Base-by-base conservation (phyloP, 1,140 invertebrate genomes). In the Thalassaphorura encarpata region DNA sequence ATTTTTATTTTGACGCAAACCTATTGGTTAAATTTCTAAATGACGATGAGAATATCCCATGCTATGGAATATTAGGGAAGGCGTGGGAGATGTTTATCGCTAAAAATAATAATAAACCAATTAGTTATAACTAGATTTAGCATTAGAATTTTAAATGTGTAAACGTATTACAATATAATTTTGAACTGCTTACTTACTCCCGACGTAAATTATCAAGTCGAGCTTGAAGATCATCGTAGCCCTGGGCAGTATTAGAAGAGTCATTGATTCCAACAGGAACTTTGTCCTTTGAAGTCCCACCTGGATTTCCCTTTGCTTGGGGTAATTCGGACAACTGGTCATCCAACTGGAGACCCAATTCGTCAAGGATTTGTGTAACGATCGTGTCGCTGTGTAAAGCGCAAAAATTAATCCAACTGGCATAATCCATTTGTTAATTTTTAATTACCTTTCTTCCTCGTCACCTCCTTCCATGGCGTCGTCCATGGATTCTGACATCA, bases 401-500 rank as follows among this genome's bases (percentile, higher is more conserved):
- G 66, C 39, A 26, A 48, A 23, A 6, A n/a, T n/a, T n/a, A n/a
- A n/a, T n/a, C n/a, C n/a, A n/a, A n/a, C n/a, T n/a, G n/a, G 91
- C 87, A 66, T 87, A 86, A 66, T 41, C 18, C 26, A 28, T 23
- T 28, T 40, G 16, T 23, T 8, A 43, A 0, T 23, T 24, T 31
- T 39, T 52, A n/a, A 55, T 69, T 74, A 90, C 87, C 83, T 95
- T 77, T 99, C 95, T 70, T 97, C 94, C 72, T 99, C 95, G 33
- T 84, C 92, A 69, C 21, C 51, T 3, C 90, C 95, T 61, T 91
- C 95, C 84, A 99, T 95, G 2, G 94, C 95, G 75, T 98, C 95
- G 73, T 99, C 96, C 66, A 99, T 98, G 3, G 91, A 92, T 73
- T 99, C 97, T 72, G 93, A 95, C 84, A 99, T 98, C 78, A 99